These are phyloP conservation scores for Tenthredo notha DNA, from an alignment of 2,888 invertebrate species.

Conservation along the genomic window DNA sequence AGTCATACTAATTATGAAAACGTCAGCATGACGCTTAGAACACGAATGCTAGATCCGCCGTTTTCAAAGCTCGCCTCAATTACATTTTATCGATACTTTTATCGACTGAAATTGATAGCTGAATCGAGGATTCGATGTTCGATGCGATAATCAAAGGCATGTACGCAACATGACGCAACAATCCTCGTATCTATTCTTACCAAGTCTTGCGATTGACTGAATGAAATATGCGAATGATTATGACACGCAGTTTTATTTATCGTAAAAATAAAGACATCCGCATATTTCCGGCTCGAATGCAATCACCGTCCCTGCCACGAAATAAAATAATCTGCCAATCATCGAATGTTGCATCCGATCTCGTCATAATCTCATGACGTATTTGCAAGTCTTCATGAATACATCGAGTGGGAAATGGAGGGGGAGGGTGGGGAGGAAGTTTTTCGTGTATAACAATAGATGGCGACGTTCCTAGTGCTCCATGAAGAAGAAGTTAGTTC, in stretches of 20 bases:
- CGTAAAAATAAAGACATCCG: not conserved
- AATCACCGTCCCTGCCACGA: not conserved
- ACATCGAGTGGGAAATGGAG: not conserved
- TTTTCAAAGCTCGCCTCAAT: not conserved
- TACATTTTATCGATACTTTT: not conserved
- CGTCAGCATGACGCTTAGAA: not conserved
- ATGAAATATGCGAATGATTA: not conserved
- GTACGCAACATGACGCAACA: not conserved
- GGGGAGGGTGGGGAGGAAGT: slow-evolving; percentile 2
- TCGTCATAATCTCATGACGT: not conserved
- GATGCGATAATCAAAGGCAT: not conserved
- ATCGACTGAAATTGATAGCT: not conserved
- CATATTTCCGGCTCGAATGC: not conserved
- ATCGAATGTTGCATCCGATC: not conserved
- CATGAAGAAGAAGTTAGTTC: slow-evolving; percentile 52
- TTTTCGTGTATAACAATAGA: slow-evolving; percentile 57
- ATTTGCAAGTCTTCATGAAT: not conserved
- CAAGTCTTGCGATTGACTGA: not conserved
- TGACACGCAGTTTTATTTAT: not conserved
- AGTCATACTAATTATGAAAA: not conserved
- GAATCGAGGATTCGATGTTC: not conserved
- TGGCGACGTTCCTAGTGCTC: slow-evolving; percentile 53
- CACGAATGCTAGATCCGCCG: not conserved
- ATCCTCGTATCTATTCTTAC: not conserved
- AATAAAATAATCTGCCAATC: not conserved